A percentile compares a stretch with the other conserved stretches of the same genome.
Conservation (phyloP, 2,888 invertebrate genomes). For the Ochropleura leucogaster region DNA sequence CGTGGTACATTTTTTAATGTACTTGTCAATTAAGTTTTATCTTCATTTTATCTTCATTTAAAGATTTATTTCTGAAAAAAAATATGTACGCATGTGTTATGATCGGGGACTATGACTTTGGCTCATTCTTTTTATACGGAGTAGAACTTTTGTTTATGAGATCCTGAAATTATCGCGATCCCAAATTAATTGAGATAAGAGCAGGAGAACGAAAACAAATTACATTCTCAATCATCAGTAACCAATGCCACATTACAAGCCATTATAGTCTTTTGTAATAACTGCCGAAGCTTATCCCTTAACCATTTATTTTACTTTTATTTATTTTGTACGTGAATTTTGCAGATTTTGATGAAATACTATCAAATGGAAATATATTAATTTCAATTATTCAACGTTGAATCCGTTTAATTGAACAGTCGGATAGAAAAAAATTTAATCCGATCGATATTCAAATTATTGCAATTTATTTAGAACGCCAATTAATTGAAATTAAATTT, state of each 20-base stretch:
- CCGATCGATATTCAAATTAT: slow-evolving; percentile 24
- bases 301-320: not conserved
- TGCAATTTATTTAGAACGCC: slow-evolving; percentile 10
- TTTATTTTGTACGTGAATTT: not conserved
- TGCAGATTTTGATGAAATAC: not conserved
- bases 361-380: not conserved
- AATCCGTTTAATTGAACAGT: slow-evolving; percentile 1
- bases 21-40: not conserved
- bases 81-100: not conserved
- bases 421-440: slow-evolving; percentile 3
- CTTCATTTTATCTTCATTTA: not conserved
- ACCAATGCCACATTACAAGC: not conserved
- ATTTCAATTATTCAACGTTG: not conserved
- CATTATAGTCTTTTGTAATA: not conserved
- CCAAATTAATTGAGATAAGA: too few relatives aligned
- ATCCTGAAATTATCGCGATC: too few relatives aligned
- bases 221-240: not conserved
- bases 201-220: too few relatives aligned
- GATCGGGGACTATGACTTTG: too few relatives aligned
- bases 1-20: not conserved
- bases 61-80: not conserved
- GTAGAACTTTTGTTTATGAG: too few relatives aligned
- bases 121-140: not conserved
- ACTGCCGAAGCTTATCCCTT: not conserved
- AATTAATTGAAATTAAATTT: slow-evolving; percentile 7